Base-by-base conservation (phyloP, 2,888 invertebrate species). In the Cistogaster globosa region DNA sequence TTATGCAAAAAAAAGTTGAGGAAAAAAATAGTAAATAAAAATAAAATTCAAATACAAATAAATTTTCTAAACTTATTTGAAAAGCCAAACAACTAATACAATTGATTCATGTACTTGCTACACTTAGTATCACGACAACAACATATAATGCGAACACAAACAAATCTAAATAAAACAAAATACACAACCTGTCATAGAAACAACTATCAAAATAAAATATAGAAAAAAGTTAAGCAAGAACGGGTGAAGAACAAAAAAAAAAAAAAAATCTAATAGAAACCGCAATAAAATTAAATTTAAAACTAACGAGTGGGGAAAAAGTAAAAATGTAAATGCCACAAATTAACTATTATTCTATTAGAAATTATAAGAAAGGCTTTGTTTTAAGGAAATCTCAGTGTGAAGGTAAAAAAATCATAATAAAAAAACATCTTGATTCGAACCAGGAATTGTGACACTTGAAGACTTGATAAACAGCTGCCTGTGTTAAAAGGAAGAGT, bases 21-120 rank as follows among this genome's bases (percentile, higher is more conserved):
- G 20, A 68, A 2, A 26, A 45, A 38, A 38, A 65, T 63, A 36
- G 18, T 53, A 63, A 42, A 71, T 69, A 72, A 72, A 26, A 68
- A 20, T 26, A 12, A 51, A 67, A 78, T 74, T 74, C 26, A 16
- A 75, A n/a, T n/a, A n/a, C n/a, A n/a, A 77, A 77, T 78, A 71
- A 78, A 26, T 60, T 53, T 42, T 26, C 1, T 26, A 26, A 26
- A 26, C 26, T 57, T 72, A 57, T 65, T 72, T 9, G 14, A 45
- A 55, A 57, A 65, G n/a, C 48, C 67, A 67, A 36, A 67, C 53
- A 67, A 9, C 45, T 48, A 58, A 9, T 69, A 9, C 8, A 48
- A 67, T 68, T 62, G 53, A 42, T 16, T 48, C 4, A 16, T 57
- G 20, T 58, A 14, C 42, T n/a, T 26, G 26, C 26, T 26, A 26